A percentile compares a stretch with the other conserved stretches of the same genome.
Conservation (phyloP, 2,797 vertebrate species). For the Crocodylus rhombifer region DNA sequence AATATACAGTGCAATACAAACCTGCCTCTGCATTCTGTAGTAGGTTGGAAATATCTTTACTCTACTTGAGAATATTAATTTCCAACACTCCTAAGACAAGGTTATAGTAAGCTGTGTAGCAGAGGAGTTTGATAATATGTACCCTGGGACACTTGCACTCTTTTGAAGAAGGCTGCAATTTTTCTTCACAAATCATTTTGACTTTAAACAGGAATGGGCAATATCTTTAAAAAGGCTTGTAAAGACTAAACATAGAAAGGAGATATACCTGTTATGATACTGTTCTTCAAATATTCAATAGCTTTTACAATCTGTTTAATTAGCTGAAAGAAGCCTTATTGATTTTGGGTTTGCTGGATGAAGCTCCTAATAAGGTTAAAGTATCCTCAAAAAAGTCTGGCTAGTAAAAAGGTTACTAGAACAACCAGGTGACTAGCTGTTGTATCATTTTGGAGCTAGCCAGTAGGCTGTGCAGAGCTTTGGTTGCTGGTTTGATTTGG, state of each 20-base stretch:
- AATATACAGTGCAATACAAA: neutral
- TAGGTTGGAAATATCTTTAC: neutral
- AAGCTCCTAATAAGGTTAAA: neutral
- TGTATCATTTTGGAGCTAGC: neutral
- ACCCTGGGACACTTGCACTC: neutral
- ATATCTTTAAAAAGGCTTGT: neutral
- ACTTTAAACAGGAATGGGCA: neutral
- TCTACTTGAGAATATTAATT: neutral
- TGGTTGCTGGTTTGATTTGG: too few relatives aligned
- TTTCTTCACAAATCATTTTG: neutral
- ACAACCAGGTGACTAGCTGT: neutral
- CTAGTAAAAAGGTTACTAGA: neutral
- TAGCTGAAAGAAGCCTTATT: neutral
- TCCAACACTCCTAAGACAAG: neutral
- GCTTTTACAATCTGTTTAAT: neutral
- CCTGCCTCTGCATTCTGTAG: neutral
- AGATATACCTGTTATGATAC: accelerated
- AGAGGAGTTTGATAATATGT: neutral
- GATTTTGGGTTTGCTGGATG: neutral
- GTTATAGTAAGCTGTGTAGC: neutral
- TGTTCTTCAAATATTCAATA: neutral
- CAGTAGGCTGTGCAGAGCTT: too few relatives aligned
- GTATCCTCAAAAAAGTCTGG: neutral
- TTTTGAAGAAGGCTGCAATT: neutral
- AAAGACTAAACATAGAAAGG: neutral